A percentile compares a stretch with the other conserved stretches of the same genome.
Conservation (phyloP, 2,888 invertebrate species). For the Agriopis aurantiaria region DNA sequence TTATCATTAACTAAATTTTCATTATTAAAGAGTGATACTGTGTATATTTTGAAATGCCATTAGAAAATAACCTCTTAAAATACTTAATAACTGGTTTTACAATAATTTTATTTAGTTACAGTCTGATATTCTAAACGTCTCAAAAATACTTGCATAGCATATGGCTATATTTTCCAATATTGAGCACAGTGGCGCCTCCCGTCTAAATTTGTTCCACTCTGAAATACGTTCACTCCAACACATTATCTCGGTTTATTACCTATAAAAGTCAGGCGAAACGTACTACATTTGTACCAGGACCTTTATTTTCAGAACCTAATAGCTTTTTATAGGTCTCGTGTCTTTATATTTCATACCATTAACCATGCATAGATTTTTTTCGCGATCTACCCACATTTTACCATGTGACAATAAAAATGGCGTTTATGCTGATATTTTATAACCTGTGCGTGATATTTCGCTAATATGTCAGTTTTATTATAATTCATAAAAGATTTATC, state of each 20-base stretch:
- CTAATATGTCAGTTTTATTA: slow-evolving; percentile 73
- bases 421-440: slow-evolving; percentile 76
- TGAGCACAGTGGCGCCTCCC: slow-evolving; percentile 69
- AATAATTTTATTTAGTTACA: not conserved
- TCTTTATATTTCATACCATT: slow-evolving; percentile 75
- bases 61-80: too few species aligned
- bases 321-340: slow-evolving; percentile 74
- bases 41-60: too few species aligned
- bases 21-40: too few species aligned
- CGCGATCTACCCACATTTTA: slow-evolving; percentile 75
- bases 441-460: slow-evolving; percentile 73
- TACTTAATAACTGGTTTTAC: not conserved
- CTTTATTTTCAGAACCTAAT: slow-evolving; percentile 83
- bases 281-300: slow-evolving; percentile 81
- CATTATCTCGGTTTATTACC: slow-evolving; percentile 85
- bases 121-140: slow-evolving; percentile 45
- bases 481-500: slow-evolving; percentile 73
- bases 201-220: slow-evolving; percentile 84
- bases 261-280: slow-evolving; percentile 83
- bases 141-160: slow-evolving; percentile 48
- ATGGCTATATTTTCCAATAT: slow-evolving; percentile 73
- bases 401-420: slow-evolving; percentile 70
- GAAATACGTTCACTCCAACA: slow-evolving; percentile 82
- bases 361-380: slow-evolving; percentile 79
- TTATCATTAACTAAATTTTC: too few species aligned